Percentiles rank a stretch among this genome's conserved stretches.
These are phyloP conservation scores for Alexandromys fortis DNA, from an alignment of 2,113 vertebrate genomes.

Conservation along the genomic window DNA sequence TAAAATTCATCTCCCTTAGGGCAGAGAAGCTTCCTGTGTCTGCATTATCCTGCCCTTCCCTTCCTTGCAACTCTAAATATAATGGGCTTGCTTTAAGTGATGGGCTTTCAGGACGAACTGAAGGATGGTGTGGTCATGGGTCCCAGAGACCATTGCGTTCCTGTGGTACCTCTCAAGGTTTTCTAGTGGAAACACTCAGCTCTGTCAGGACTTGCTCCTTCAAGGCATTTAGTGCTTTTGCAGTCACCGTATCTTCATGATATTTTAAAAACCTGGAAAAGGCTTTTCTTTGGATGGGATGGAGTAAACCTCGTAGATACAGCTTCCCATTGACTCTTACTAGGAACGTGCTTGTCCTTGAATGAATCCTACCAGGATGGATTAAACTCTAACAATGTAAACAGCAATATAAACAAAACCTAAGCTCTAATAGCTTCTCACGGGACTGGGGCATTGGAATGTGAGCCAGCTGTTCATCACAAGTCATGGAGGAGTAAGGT, in stretches of 20 bases:
- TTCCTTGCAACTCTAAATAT: background rate
- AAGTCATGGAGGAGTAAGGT: slow-evolving; percentile 15
- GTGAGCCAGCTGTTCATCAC: background rate
- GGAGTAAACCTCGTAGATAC: background rate
- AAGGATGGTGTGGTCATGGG: background rate
- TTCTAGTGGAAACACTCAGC: background rate
- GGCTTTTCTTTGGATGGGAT: background rate
- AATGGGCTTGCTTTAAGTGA: background rate
- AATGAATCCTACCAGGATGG: slow-evolving; percentile 3
- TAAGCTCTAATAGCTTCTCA: background rate
- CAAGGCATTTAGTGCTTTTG: background rate
- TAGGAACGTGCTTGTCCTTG: slow-evolving; percentile 13
- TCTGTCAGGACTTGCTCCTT: background rate
- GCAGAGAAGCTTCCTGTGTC: background rate
- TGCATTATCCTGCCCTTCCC: background rate
- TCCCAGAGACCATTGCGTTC: background rate
- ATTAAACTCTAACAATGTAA: slow-evolving; percentile 15
- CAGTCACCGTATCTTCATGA: slow-evolving; percentile 16
- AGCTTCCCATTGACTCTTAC: background rate
- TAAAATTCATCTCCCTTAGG: background rate
- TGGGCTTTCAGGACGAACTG: background rate
- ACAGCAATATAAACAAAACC: background rate
- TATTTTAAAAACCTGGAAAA: slow-evolving; percentile 28
- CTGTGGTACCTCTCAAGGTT: background rate
- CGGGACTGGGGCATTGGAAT: background rate